These are phyloP conservation scores for Tupaia chinensis DNA, from an alignment of 2,113 vertebrate species.

Conservation along the genomic window DNA sequence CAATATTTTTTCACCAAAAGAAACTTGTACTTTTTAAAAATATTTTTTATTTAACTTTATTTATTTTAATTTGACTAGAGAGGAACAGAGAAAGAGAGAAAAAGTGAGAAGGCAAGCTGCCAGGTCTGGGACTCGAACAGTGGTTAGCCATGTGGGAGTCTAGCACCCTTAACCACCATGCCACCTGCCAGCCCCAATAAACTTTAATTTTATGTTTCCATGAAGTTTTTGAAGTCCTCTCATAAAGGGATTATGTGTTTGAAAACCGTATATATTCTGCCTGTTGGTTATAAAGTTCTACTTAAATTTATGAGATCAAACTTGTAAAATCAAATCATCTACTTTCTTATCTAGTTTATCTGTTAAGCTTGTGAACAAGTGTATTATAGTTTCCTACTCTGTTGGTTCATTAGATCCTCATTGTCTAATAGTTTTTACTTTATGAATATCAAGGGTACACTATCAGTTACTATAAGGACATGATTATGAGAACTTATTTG, in stretches of 20 bases:
- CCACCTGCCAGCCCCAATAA: too few species aligned
- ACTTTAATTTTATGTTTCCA: too few species aligned
- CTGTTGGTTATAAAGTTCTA: conserved; percentile 35
- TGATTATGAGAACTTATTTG: background rate
- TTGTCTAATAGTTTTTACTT: conserved; percentile 14
- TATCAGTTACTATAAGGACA: conserved; percentile 36
- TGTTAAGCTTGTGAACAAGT: background rate
- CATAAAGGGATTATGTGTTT: conserved; percentile 5
- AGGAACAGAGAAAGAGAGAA: too few species aligned
- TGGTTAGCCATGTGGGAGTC: too few species aligned
- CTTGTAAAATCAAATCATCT: conserved; percentile 1
- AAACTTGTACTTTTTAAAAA: too few species aligned
- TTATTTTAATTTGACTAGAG: too few species aligned
- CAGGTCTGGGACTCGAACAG: too few species aligned
- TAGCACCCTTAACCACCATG: too few species aligned
- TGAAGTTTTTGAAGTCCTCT: too few species aligned
- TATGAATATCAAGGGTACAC: conserved; percentile 18
- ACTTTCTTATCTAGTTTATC: background rate
- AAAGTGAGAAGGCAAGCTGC: too few species aligned
- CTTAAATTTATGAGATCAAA: conserved; percentile 34
- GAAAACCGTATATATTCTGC: conserved; percentile 11
- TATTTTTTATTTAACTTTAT: too few species aligned
- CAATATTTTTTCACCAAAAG: too few species aligned
- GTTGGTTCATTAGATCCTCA: background rate
- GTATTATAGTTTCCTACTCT: background rate